phyloP scores from a whole-genome alignment of 2,888 invertebrate species.

The Sphaerophoria taeniata region DNA sequence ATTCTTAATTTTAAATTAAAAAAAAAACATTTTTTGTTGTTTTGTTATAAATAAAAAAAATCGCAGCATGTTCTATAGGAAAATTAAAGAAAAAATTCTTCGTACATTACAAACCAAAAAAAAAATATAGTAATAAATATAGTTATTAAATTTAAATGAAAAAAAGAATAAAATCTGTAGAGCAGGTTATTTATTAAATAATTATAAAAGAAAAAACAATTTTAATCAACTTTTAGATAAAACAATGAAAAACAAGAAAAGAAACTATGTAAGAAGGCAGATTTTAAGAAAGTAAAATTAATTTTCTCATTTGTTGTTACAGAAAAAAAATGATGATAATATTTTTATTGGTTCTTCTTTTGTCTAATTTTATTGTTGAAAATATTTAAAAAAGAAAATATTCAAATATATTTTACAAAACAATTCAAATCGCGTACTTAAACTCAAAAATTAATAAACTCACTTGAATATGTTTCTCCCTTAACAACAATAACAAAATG shows the following conservation, averaged over 20 bases:
- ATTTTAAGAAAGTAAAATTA: conserved; percentile 57
- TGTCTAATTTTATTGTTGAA: conserved; percentile 47
- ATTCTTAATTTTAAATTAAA: not conserved
- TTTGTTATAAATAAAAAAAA: conserved; percentile 39
- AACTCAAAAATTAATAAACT: conserved; percentile 29
- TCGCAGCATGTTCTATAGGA: conserved; percentile 74
- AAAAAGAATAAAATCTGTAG: conserved; percentile 66
- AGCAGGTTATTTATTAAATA: conserved; percentile 74
- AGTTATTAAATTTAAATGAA: conserved; percentile 72
- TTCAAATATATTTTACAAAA: conserved; percentile 20
- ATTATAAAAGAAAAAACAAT: conserved; percentile 62
- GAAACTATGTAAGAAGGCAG: conserved; percentile 67
- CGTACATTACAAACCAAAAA: conserved; percentile 66
- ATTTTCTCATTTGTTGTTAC: conserved; percentile 56
- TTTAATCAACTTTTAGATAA: conserved; percentile 75
- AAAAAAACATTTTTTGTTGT: conserved; percentile 36
- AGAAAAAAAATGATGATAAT: conserved; percentile 1
- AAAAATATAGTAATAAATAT: conserved; percentile 70
- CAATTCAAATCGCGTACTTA: conserved; percentile 51
- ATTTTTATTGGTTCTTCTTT: conserved; percentile 14
- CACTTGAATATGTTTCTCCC: conserved; percentile 68
- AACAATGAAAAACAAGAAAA: conserved; percentile 69
- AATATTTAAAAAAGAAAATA: conserved; percentile 2
- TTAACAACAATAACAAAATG: conserved; percentile 22
- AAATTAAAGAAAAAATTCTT: conserved; percentile 72